Base-by-base conservation (phyloP, 2,113 vertebrate genomes). In the Antidorcas marsupialis region DNA sequence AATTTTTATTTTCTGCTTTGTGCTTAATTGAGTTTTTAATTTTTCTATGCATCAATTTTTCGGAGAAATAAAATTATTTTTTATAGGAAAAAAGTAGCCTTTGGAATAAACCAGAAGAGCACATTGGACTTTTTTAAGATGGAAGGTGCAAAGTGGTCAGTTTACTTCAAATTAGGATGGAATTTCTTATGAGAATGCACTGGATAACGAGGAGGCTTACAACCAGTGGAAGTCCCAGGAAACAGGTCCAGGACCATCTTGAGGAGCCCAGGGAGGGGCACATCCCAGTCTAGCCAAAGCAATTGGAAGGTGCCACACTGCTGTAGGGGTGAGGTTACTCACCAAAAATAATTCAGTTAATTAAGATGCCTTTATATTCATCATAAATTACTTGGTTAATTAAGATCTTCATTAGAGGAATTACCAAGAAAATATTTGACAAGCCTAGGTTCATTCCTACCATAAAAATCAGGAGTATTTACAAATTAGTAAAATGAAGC, bases 1-100 rank as follows among this genome's bases (percentile, higher is more conserved):
- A 78, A 94, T 55, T 93, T 92, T 93, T 91, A 85, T 94, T 82
- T 36, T 89, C 30, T 85, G 7, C 27, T 55, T 94, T 91, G 39
- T 16, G 30, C 3, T 85, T 64, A 59, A 62, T 14, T 45, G 23
- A 47, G 33, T 23, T 83, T 92, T 81, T 47, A 43, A 86, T 27
- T 91, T 96, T 93, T 87, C 28, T 71, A 88, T 89, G n/a, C 21
- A 89, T 79, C 79, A 71, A 5, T 86, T 93, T 93, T 95, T 0
- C 28, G 13, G 60, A 85, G 50, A 21, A 94, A 43, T 62, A 95
- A 83, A 52, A 92, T 39, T 76, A 33, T 83, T 92, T 94, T 87
- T 53, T 85, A 85, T 85, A 36, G 30, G 25, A 81, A 93, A 95
- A 82, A 84, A 74, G 9, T 16, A 83, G 17, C 50, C 36, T 87